These are phyloP conservation scores for Euphonia xanthogaster DNA, from an alignment of 2,797 vertebrate genomes.

Conservation along the genomic window DNA sequence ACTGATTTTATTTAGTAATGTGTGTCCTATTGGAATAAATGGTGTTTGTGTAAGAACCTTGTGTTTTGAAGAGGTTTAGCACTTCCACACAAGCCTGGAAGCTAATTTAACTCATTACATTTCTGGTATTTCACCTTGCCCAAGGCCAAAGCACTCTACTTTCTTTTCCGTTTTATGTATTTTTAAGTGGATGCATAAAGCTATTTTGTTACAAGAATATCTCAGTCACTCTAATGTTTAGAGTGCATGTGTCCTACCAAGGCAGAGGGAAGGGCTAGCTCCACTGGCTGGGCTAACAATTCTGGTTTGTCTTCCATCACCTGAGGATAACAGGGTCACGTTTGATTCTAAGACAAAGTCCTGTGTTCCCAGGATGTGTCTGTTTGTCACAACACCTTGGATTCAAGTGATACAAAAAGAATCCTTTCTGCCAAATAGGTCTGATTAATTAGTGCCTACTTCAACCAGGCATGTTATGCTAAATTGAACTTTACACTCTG, in stretches of 20 bases:
- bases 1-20: not conserved
- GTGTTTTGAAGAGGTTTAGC: not conserved
- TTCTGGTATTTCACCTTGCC: not conserved
- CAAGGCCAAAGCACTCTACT: not conserved
- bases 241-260: not conserved
- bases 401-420: not conserved
- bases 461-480: not conserved
- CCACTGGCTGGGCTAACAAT: not conserved
- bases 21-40: not conserved
- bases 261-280: not conserved
- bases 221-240: not conserved
- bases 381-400: not conserved
- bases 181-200: not conserved
- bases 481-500: not conserved
- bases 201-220: not conserved
- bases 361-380: accelerated
- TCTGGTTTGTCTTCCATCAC: not conserved
- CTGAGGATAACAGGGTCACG: not conserved
- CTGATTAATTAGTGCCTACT: not conserved
- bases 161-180: not conserved
- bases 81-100: not conserved
- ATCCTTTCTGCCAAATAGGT: not conserved
- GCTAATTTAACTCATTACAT: not conserved
- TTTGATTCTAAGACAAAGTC: not conserved
- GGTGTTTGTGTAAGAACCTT: not conserved